Conservation (phyloP, 2,113 vertebrate genomes). For the Rhineura floridana region DNA sequence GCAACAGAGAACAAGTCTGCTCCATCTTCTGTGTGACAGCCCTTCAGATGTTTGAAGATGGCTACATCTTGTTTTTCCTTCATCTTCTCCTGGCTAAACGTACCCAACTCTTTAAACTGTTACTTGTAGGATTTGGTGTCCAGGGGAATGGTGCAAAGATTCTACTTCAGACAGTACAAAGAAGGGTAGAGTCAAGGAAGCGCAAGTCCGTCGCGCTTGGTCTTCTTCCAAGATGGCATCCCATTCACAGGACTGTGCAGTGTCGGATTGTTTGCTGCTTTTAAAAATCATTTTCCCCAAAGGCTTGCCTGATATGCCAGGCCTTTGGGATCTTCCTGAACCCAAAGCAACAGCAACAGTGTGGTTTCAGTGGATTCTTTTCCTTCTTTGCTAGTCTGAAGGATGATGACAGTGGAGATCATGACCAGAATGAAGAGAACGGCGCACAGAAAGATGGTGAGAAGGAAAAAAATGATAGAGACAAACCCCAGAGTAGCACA, state of each 20-base stretch:
- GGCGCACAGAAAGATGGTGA: conserved; percentile 89
- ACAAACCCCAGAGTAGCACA: conserved; percentile 76
- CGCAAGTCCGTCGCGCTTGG: not conserved
- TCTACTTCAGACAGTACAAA: not conserved
- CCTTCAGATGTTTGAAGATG: no score
- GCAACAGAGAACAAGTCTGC: no score
- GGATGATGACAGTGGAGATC: conserved; percentile 86
- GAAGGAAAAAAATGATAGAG: conserved; percentile 85
- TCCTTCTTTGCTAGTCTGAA: conserved; percentile 73
- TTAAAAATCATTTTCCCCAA: not conserved
- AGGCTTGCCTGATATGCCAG: no score
- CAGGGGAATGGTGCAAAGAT: not conserved
- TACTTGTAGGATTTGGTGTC: no score
- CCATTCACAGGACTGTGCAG: not conserved
- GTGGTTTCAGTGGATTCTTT: not conserved
- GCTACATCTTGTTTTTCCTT: no score
- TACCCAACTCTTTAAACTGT: no score
- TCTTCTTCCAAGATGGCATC: not conserved
- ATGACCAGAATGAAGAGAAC: conserved; percentile 86
- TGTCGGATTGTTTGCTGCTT: not conserved
- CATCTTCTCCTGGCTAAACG: not conserved
- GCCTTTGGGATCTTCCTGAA: not conserved
- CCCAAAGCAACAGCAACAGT: no score
- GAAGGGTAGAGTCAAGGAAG: no score
- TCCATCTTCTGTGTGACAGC: no score